These are phyloP conservation scores for Rhyacophila evoluta DNA, from an alignment of 2,888 invertebrate species.

Conservation along the genomic window DNA sequence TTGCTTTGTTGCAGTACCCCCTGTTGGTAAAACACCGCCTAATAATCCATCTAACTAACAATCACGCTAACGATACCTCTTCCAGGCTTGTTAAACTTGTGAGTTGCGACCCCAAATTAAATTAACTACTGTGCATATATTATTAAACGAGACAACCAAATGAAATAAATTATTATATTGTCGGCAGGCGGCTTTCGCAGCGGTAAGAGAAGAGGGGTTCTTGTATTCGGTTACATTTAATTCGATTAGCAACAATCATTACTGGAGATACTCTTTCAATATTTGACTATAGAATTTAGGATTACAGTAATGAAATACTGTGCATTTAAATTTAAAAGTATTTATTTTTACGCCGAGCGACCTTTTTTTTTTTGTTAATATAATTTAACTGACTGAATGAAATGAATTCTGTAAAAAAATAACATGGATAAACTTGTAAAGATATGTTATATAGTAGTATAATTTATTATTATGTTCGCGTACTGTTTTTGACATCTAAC, in stretches of 20 bases:
- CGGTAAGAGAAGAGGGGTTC: not conserved
- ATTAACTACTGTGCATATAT: slow-evolving; percentile 46
- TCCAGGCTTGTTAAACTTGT: slow-evolving; percentile 41
- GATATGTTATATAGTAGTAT: no score
- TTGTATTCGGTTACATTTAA: slow-evolving; percentile 42
- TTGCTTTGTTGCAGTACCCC: not conserved
- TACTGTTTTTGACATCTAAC: no score
- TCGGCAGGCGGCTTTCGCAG: not conserved
- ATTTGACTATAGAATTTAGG: not conserved
- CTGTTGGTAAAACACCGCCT: slow-evolving; percentile 26
- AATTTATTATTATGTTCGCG: no score
- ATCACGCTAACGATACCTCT: slow-evolving; percentile 69
- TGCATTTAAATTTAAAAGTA: no score
- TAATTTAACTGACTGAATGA: no score
- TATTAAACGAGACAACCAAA: slow-evolving; percentile 32
- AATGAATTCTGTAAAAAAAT: no score
- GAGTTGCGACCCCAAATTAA: slow-evolving; percentile 33
- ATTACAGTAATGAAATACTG: not conserved
- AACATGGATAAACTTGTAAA: no score
- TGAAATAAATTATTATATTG: slow-evolving; percentile 24
- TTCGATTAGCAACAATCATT: slow-evolving; percentile 30
- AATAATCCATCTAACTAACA: slow-evolving; percentile 71
- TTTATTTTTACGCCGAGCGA: no score
- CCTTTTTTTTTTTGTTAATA: no score
- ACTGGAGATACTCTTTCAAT: slow-evolving; percentile 2